Conservation (phyloP, 2,113 vertebrate genomes). For the Pagrus major region DNA sequence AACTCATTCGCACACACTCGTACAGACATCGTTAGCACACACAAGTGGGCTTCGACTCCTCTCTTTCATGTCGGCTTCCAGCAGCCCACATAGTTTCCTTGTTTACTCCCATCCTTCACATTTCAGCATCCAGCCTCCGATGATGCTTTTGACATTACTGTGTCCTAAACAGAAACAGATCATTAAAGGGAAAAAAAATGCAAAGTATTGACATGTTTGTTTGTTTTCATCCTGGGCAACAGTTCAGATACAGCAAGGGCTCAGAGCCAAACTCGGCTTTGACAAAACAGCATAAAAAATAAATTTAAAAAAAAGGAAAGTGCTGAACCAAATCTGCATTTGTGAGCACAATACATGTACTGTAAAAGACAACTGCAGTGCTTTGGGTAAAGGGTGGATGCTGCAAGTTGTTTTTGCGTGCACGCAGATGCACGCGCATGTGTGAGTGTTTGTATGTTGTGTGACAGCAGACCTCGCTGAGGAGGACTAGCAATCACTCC, state of each 20-base stretch:
- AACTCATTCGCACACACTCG: conserved; percentile 57
- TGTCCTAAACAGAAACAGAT: conserved; percentile 63
- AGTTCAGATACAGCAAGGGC: conserved; percentile 70
- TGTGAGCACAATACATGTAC: conserved; percentile 62
- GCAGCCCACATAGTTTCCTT: conserved; percentile 32
- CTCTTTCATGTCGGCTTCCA: conserved; percentile 68
- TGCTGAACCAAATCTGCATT: conserved; percentile 68
- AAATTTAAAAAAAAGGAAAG: conserved; percentile 30
- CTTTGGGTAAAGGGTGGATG: conserved; percentile 47
- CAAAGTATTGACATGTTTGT: conserved; percentile 68
- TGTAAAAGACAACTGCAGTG: conserved; percentile 64
- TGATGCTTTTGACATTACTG: conserved; percentile 52
- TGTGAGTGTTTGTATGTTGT: conserved; percentile 44
- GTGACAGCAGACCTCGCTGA: conserved; percentile 83
- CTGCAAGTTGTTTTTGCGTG: conserved; percentile 8
- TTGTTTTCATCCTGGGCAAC: conserved; percentile 70
- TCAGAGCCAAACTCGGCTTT: conserved; percentile 61
- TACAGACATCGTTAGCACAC: conserved; percentile 62
- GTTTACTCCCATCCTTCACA: conserved; percentile 75
- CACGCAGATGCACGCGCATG: conserved; percentile 14
- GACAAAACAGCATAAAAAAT: conserved; percentile 36
- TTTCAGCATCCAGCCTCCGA: conserved; percentile 63
- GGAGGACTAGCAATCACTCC: conserved; percentile 85
- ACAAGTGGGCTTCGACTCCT: conserved; percentile 72
- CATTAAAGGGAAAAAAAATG: conserved; percentile 60